Evolutionary conservation across 2,888 invertebrate species (phyloP).

Genomic region (Micropterix aruncella): DNA sequence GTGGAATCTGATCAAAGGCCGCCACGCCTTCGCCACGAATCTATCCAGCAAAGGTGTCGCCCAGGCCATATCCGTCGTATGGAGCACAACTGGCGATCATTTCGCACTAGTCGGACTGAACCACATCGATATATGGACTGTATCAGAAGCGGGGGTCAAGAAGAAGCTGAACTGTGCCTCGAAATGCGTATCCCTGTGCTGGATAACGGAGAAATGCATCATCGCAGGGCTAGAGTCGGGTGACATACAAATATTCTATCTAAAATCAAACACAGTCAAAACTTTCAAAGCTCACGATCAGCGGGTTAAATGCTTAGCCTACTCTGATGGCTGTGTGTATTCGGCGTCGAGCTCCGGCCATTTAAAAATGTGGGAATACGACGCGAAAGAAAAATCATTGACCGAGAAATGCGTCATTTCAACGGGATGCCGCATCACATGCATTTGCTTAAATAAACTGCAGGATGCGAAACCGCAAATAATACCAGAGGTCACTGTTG

Average conservation of each 20-base stretch:
- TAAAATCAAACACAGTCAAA: slow-evolving; percentile 32
- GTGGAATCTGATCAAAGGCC: slow-evolving; percentile 90
- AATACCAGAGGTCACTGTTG: not conserved
- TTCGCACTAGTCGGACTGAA: slow-evolving; percentile 64
- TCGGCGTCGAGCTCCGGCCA: slow-evolving; percentile 70
- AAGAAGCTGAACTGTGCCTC: slow-evolving; percentile 50
- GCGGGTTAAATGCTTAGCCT: slow-evolving; percentile 53
- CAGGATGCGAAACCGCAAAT: not conserved
- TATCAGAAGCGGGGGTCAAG: slow-evolving; percentile 60
- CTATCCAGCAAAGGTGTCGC: slow-evolving; percentile 51
- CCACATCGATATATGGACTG: slow-evolving; percentile 66
- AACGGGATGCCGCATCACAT: slow-evolving; percentile 60
- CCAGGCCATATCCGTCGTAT: slow-evolving; percentile 39
- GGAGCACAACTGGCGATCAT: slow-evolving; percentile 63
- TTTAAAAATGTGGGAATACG: slow-evolving; percentile 55
- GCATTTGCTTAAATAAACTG: slow-evolving; percentile 44
- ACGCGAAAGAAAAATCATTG: slow-evolving; percentile 20
- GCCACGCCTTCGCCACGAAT: slow-evolving; percentile 82
- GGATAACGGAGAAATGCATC: slow-evolving; percentile 48
- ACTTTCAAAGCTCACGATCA: slow-evolving; percentile 42
- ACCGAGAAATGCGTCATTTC: slow-evolving; percentile 42
- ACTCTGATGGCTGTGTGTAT: slow-evolving; percentile 40
- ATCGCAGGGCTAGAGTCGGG: slow-evolving; percentile 66
- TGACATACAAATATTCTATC: slow-evolving; percentile 41
- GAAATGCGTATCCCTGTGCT: slow-evolving; percentile 56